Conservation (phyloP, 1,140 invertebrate species). For the Pseudomyrmex gracilis region DNA sequence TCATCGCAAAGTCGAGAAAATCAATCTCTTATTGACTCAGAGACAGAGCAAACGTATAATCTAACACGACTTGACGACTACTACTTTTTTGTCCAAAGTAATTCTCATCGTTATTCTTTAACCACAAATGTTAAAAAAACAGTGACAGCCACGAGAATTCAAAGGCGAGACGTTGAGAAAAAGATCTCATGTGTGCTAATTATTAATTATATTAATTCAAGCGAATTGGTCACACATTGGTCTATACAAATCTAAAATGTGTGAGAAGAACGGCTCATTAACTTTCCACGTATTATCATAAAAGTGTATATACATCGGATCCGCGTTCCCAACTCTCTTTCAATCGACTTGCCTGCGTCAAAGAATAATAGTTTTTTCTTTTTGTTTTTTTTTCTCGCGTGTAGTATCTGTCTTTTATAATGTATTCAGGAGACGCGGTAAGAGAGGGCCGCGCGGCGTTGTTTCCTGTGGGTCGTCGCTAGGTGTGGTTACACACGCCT, state of each 20-base stretch:
- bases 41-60: constrained; percentile 37
- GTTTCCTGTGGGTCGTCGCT: constrained; percentile 73
- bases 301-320: not conserved
- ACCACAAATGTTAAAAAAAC: not conserved
- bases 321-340: constrained; percentile 19
- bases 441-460: constrained; percentile 53
- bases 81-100: not conserved
- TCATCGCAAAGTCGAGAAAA: constrained; percentile 45
- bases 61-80: not conserved
- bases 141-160: not conserved
- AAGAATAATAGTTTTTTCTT: constrained; percentile 37
- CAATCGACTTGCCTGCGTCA: not conserved
- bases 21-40: constrained; percentile 42
- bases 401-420: constrained; percentile 35
- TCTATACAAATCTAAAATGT: constrained; percentile 18
- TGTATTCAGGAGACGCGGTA: constrained; percentile 43
- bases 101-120: not conserved
- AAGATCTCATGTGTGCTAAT: not conserved
- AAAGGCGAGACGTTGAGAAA: not conserved
- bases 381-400: constrained; percentile 1
- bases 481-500: constrained; percentile 64
- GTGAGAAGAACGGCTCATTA: constrained; percentile 48
- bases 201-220: constrained; percentile 34
- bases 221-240: not conserved
- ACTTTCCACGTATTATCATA: constrained; percentile 31